These are phyloP conservation scores for Echinarachnius parma DNA, from an alignment of 53 echinoderm and acorn worm species.

Conservation along the genomic window DNA sequence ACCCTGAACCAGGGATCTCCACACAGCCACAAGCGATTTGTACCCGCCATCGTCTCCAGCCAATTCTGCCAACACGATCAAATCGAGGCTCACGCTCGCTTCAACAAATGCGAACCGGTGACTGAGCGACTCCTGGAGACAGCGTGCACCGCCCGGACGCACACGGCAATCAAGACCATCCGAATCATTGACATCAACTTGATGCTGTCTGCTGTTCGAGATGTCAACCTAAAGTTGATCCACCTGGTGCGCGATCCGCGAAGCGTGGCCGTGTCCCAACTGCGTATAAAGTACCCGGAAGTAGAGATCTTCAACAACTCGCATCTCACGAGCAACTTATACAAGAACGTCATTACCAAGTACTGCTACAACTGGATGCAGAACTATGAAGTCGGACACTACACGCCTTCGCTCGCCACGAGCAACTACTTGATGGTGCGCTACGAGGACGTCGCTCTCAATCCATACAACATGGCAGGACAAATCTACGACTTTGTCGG, in stretches of 20 bases:
- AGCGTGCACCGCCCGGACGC: conserved; percentile 37
- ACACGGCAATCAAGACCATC: conserved; percentile 54
- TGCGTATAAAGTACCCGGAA: conserved; percentile 9
- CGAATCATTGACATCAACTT: conserved; percentile 58
- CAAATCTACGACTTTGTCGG: conserved; percentile 24
- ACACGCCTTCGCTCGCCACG: neutral
- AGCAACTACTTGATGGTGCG: conserved; percentile 37
- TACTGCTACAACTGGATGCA: conserved; percentile 45
- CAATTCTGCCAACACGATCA: conserved; percentile 7
- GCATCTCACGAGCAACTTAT: conserved; percentile 23
- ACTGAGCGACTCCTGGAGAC: too few relatives aligned
- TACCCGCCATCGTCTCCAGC: conserved; percentile 30
- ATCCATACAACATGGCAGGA: neutral
- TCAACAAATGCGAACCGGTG: conserved; percentile 24
- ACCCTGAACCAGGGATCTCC: conserved; percentile 6
- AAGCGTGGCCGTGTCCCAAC: conserved; percentile 63
- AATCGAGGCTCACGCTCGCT: neutral
- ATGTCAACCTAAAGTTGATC: conserved; percentile 50
- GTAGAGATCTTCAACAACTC: conserved; percentile 21
- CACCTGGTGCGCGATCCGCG: too few relatives aligned
- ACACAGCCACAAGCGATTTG: conserved; percentile 13
- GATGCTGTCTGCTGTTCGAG: conserved; percentile 45
- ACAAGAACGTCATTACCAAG: conserved; percentile 19
- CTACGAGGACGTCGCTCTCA: conserved; percentile 46
- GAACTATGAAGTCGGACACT: conserved; percentile 42